phyloP scores from a whole-genome alignment of 2,797 vertebrate species.

The Myioborus melanocephalus region DNA sequence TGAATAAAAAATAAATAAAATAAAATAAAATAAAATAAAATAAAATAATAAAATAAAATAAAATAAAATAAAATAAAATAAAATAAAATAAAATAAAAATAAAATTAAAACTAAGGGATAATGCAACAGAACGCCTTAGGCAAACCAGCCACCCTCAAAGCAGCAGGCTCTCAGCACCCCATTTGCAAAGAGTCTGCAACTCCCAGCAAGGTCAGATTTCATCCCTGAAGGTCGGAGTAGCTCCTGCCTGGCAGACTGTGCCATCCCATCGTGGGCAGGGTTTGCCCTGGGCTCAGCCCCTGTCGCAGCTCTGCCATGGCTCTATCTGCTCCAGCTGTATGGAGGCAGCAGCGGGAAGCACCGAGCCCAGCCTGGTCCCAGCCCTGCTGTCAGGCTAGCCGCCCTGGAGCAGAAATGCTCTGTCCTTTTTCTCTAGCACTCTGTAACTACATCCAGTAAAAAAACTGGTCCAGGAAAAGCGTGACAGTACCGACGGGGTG shows the following conservation, averaged over 20 bases:
- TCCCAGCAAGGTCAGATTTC: slow-evolving; percentile 43
- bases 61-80: background rate
- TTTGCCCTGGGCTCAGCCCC: background rate
- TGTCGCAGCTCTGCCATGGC: accelerated
- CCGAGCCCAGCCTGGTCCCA: background rate
- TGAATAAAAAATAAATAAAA: background rate
- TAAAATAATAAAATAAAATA: background rate
- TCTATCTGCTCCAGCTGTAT: background rate
- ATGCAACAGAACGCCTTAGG: background rate
- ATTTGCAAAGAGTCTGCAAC: background rate
- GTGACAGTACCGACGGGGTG: background rate
- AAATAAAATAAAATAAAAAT: background rate
- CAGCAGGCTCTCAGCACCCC: background rate
- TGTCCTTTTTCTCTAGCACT: background rate
- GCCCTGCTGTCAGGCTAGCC: background rate
- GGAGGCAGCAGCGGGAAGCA: accelerated
- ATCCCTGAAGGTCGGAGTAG: slow-evolving; percentile 23
- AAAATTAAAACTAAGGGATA: background rate
- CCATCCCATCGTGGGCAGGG: background rate
- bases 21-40: background rate
- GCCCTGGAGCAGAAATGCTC: background rate
- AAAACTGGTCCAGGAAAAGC: background rate
- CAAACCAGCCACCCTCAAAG: background rate
- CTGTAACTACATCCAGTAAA: background rate
- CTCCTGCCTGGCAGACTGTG: slow-evolving; percentile 8